Percentiles rank a stretch among this genome's conserved stretches.
Conservation (phyloP, 2,113 vertebrate genomes). For the Agelaius tricolor region DNA sequence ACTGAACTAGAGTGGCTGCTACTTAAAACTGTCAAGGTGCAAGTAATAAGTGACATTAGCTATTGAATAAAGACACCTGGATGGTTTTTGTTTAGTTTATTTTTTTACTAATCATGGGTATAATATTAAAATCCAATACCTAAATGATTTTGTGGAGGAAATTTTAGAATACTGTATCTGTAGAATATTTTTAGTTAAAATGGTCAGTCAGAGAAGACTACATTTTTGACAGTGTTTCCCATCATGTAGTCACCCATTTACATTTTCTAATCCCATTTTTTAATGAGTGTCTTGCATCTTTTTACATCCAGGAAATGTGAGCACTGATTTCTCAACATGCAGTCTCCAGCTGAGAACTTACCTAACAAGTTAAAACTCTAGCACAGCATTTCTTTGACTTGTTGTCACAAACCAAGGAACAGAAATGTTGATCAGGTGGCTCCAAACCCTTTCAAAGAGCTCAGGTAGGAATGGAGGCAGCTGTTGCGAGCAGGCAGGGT, state of each 20-base stretch:
- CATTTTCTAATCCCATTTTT: neutral
- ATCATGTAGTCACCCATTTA: neutral
- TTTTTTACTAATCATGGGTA: neutral
- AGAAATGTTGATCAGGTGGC: neutral
- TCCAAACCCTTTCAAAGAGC: neutral
- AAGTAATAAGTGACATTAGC: slow-evolving; percentile 8
- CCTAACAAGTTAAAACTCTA: neutral
- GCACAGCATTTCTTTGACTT: neutral
- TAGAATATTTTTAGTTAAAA: neutral
- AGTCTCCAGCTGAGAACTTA: neutral
- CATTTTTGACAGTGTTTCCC: neutral
- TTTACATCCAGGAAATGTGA: neutral
- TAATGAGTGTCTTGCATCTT: neutral
- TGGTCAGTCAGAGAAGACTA: neutral
- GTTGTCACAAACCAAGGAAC: neutral
- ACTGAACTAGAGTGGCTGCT: slow-evolving; percentile 31
- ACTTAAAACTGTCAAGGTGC: slow-evolving; percentile 29
- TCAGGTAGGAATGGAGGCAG: neutral
- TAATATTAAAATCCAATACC: neutral
- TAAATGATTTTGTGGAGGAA: neutral
- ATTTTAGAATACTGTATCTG: neutral
- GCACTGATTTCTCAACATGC: neutral
- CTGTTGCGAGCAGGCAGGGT: neutral
- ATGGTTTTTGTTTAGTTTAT: neutral
- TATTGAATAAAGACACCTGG: slow-evolving; percentile 15